Percentiles rank a stretch among this genome's conserved stretches.
Evolutionary conservation across 2,113 vertebrate genomes (phyloP).

Genomic region (Physeter macrocephalus): DNA sequence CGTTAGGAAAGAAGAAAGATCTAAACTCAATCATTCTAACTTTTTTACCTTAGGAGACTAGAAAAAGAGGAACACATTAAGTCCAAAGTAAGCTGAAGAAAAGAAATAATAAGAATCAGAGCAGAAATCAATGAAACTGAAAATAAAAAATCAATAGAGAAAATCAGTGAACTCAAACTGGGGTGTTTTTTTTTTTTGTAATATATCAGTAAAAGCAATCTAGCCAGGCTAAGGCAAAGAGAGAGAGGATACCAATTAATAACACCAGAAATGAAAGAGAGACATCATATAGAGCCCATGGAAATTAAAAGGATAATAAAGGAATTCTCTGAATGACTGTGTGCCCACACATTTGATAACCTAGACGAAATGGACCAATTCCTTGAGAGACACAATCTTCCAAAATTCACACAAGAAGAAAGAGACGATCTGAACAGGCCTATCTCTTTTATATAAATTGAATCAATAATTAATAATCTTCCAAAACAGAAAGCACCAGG

Average conservation of each 20-base stretch:
- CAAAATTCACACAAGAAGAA: not conserved
- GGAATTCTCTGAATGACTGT: not conserved
- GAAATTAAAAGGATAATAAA: not conserved
- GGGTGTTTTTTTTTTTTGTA: no score
- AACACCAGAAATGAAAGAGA: not conserved
- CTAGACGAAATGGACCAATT: not conserved
- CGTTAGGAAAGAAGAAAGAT: not conserved
- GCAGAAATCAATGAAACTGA: not conserved
- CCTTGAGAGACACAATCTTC: not conserved
- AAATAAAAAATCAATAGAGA: not conserved
- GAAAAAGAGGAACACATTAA: not conserved
- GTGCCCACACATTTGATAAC: not conserved
- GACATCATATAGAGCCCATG: not conserved
- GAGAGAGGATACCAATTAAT: not conserved
- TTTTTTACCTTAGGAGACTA: not conserved
- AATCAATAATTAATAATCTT: not conserved
- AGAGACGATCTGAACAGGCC: not conserved
- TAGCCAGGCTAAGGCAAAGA: not conserved
- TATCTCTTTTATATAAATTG: no score
- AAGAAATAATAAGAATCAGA: not conserved
- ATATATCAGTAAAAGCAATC: not conserved
- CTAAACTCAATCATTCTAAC: not conserved
- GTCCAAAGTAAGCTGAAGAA: not conserved
- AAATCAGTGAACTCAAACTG: not conserved
- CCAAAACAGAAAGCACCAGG: not conserved